Conservation (phyloP, 2,113 vertebrate species). For the Genyomyrus donnyi region DNA sequence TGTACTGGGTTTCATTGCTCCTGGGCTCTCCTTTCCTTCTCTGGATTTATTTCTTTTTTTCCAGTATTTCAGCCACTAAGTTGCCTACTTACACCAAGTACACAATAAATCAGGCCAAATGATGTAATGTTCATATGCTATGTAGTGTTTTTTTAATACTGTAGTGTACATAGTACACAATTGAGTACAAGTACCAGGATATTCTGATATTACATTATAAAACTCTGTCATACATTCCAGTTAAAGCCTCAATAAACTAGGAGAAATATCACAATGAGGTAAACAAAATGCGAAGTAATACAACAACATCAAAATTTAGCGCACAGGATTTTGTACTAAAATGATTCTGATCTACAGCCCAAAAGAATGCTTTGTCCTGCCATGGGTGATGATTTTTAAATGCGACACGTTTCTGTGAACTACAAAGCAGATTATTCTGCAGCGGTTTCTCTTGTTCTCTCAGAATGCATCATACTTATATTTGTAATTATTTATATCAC, state of each 20-base stretch:
- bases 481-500: background rate
- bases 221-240: background rate
- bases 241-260: background rate
- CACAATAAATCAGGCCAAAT: constrained; percentile 6
- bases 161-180: background rate
- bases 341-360: background rate
- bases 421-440: background rate
- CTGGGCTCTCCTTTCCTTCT: background rate
- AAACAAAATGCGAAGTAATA: background rate
- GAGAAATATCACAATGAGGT: background rate
- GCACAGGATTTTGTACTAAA: background rate
- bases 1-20: background rate
- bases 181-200: background rate
- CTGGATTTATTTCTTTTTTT: background rate
- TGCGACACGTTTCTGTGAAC: background rate
- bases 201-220: constrained; percentile 2
- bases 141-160: background rate
- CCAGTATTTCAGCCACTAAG: background rate
- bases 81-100: background rate
- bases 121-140: background rate
- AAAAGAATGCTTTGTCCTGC: background rate
- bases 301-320: background rate
- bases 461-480: background rate
- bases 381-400: background rate
- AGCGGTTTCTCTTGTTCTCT: background rate